A percentile compares a stretch with the other conserved stretches of the same genome.
Conservation (phyloP, 1,140 invertebrate genomes). For the Trypoxylus dichotomus region DNA sequence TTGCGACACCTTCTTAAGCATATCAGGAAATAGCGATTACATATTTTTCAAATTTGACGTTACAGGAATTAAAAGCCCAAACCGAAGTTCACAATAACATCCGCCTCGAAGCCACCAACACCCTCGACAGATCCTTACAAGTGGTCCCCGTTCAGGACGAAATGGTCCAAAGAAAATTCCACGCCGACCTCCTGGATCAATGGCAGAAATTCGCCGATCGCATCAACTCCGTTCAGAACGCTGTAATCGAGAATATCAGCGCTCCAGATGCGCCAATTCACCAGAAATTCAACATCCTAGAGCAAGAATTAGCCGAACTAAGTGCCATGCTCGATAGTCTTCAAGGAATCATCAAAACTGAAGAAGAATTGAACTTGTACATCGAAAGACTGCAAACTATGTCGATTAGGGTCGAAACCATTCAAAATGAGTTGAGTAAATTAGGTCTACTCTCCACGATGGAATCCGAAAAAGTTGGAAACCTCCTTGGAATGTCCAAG, state of each 20-base stretch:
- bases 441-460: slow-evolving; percentile 70
- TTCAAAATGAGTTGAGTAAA: slow-evolving; percentile 76
- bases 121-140: slow-evolving; percentile 75
- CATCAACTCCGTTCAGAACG: slow-evolving; percentile 67
- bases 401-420: slow-evolving; percentile 69
- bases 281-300: slow-evolving; percentile 71
- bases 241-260: slow-evolving; percentile 67
- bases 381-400: slow-evolving; percentile 77
- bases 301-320: slow-evolving; percentile 73
- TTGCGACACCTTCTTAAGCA: no score
- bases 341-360: slow-evolving; percentile 76
- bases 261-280: slow-evolving; percentile 70
- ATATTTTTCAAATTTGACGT: slow-evolving; percentile 33
- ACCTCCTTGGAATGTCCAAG: slow-evolving; percentile 66
- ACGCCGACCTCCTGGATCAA: slow-evolving; percentile 72
- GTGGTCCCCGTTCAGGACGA: slow-evolving; percentile 79
- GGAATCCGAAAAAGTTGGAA: slow-evolving; percentile 75
- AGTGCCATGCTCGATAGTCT: slow-evolving; percentile 66
- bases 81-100: slow-evolving; percentile 83
- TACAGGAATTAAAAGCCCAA: slow-evolving; percentile 79
- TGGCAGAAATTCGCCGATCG: slow-evolving; percentile 68
- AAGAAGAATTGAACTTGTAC: slow-evolving; percentile 78
- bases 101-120: slow-evolving; percentile 68
- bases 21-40: no score
- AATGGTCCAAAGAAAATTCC: slow-evolving; percentile 75